These are phyloP conservation scores for Notocelia uddmanniana DNA, from an alignment of 2,888 invertebrate species.

Conservation along the genomic window DNA sequence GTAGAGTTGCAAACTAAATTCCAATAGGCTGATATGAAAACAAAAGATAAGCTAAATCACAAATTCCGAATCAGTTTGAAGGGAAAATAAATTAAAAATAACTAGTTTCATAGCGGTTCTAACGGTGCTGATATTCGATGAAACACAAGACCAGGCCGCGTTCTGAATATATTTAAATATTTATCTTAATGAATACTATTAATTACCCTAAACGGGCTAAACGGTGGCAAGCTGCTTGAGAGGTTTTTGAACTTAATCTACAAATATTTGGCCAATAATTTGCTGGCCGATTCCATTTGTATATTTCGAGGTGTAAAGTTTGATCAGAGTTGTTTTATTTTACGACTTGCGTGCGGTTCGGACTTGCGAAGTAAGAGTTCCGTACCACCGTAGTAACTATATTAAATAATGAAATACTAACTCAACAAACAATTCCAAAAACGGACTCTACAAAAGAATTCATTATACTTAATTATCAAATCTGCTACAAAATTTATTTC, in stretches of 20 bases:
- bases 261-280: conserved; percentile 2
- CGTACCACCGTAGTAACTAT: no score
- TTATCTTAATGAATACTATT: conserved; percentile 33
- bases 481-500: no score
- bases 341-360: neutral
- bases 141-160: conserved; percentile 23
- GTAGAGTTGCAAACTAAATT: no score
- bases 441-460: no score
- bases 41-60: neutral
- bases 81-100: conserved; percentile 17
- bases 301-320: neutral
- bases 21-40: neutral
- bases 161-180: conserved; percentile 42
- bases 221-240: neutral
- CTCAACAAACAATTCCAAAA: no score
- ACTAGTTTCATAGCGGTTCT: conserved; percentile 43
- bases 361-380: neutral
- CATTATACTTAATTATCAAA: no score
- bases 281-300: neutral
- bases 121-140: conserved; percentile 34
- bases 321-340: neutral
- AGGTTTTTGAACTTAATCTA: conserved; percentile 22
- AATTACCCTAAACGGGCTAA: conserved; percentile 31
- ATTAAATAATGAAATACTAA: no score
- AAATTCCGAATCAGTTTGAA: neutral